Conservation (phyloP, 2,113 vertebrate species). For the Oncorhynchus gorbuscha region DNA sequence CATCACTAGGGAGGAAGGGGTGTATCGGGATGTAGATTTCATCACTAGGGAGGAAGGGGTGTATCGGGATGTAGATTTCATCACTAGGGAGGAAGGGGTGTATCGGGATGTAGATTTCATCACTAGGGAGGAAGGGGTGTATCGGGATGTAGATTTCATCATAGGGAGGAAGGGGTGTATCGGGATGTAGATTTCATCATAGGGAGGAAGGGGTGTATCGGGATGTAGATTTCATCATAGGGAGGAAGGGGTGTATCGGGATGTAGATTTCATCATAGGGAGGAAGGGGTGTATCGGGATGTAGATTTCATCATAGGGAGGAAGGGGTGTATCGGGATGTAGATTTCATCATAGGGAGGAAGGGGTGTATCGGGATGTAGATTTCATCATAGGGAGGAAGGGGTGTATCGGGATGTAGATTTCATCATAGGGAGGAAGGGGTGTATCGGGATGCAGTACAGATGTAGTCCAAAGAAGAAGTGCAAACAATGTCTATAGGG, state of each 20-base stretch:
- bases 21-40: constrained; percentile 47
- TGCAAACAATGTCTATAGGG: constrained; percentile 79
- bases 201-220: constrained; percentile 8
- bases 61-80: constrained; percentile 48
- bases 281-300: constrained; percentile 30
- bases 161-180: constrained; percentile 8
- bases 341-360: too few species aligned
- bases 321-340: not conserved
- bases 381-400: constrained; percentile 29
- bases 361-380: constrained; percentile 39
- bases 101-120: constrained; percentile 25
- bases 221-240: too few species aligned
- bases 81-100: constrained; percentile 21
- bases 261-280: too few species aligned
- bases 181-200: too few species aligned
- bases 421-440: constrained; percentile 30
- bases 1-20: too few species aligned
- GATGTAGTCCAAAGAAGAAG: constrained; percentile 69
- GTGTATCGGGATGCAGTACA: constrained; percentile 53
- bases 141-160: constrained; percentile 49
- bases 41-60: constrained; percentile 13
- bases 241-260: not conserved
- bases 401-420: constrained; percentile 44
- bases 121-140: not conserved
- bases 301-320: constrained; percentile 40